Base-by-base conservation (phyloP, 1,140 invertebrate species). In the Cephus cinctus region DNA sequence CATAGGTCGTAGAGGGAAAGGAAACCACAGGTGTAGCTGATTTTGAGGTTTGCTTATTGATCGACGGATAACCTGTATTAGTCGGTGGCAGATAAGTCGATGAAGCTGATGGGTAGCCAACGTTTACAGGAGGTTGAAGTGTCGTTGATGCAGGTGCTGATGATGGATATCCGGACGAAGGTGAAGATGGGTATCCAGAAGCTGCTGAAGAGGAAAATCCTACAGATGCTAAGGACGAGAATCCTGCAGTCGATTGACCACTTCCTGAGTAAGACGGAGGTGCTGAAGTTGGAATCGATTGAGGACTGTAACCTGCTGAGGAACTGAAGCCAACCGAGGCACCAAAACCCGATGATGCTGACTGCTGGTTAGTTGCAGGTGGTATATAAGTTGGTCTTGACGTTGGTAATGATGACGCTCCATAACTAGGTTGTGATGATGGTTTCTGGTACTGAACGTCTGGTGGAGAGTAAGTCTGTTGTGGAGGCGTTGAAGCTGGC, bases 341-440 rank as follows among this genome's bases (percentile, higher is more conserved):
- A 9, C 11, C 14, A 23, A 16, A 30, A 30, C 34, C 34, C 5
- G 18, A 16, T 14, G 31, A 20, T 12, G 20, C 30, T n/a, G 18
- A 9, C 6, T 41, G 35, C 35, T 14, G 68, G 22, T 14, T 20
- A 20, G 43, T 32, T 16, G 18, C 11, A 14, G 43, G 72, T 5
- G 77, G 77, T n/a, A 70, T 53, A 19, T 42, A 63, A 25, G 76
- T 36, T 15, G 69, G 59, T 18, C 76, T 78, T 44, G 79, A 80
- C 2, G 77, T 74, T 16, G 66, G 66, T 14, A 31, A 48, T 5
- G 44, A 51, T 2, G 76, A 73, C 30, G 72, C 72, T 1, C 75
- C 48, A 32, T 75, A 77, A 11, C 63, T 63, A 4, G 39, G 6
- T 27, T 34, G 31, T 0, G 63, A 49, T 4, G 67, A 57, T 1